These are phyloP conservation scores for Enteromius unitaeniatus DNA, from an alignment of 2,797 vertebrate species.

Conservation along the genomic window DNA sequence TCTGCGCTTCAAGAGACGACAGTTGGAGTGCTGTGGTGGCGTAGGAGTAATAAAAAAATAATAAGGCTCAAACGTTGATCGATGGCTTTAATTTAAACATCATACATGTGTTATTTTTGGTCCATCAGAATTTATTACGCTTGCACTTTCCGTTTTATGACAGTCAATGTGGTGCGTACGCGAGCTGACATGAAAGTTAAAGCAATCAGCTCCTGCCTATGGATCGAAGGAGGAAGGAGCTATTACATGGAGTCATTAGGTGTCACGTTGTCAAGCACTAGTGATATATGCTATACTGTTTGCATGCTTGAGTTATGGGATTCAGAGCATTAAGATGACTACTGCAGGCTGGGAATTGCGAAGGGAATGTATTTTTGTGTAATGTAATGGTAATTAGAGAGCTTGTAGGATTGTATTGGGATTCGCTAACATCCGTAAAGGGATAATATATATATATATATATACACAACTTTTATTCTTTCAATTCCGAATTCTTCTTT, in stretches of 20 bases:
- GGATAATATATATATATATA: neutral
- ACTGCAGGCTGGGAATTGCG: neutral
- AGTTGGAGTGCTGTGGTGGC: conserved; percentile 48
- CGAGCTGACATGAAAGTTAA: conserved; percentile 43
- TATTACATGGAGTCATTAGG: conserved; percentile 32
- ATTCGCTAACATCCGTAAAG: neutral
- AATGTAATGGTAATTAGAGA: neutral
- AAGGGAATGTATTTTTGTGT: neutral
- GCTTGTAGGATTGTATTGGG: neutral
- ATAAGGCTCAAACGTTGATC: conserved; percentile 57
- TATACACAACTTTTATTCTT: neutral
- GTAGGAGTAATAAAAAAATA: conserved; percentile 53
- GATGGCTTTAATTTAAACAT: conserved; percentile 63
- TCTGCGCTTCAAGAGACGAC: conserved; percentile 37
- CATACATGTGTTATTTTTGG: conserved; percentile 56
- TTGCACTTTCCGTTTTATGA: conserved; percentile 36
- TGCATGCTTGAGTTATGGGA: neutral
- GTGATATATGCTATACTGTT: conserved; percentile 18
- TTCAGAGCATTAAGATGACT: conserved; percentile 5
- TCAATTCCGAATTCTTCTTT: neutral
- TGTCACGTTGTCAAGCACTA: conserved; percentile 28
- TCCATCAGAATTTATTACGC: conserved; percentile 49
- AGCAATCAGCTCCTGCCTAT: conserved; percentile 29
- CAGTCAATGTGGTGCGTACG: conserved; percentile 25
- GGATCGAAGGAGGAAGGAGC: conserved; percentile 7